Conservation (phyloP, 2,888 invertebrate species). For the Scotopteryx bipunctaria region DNA sequence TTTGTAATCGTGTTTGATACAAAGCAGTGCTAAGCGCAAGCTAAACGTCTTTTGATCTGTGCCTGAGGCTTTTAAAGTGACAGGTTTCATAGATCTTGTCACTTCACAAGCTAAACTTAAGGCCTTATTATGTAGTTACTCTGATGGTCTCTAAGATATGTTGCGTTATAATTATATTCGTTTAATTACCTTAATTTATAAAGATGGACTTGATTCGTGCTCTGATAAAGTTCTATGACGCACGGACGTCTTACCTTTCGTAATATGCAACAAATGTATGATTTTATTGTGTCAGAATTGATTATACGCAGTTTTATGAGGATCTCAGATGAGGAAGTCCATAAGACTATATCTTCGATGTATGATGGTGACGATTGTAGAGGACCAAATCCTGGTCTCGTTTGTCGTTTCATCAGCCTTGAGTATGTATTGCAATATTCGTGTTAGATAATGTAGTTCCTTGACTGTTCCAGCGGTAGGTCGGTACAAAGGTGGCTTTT, state of each 20-base stretch:
- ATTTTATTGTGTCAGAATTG: background rate
- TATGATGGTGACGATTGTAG: conserved; percentile 16
- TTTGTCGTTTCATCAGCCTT: conserved; percentile 13
- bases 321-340: background rate
- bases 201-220: background rate
- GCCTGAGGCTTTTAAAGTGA: conserved; percentile 23
- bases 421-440: conserved; percentile 25
- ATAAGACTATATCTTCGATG: background rate
- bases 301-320: background rate
- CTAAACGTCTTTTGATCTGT: conserved; percentile 7
- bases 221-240: background rate
- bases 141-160: conserved; percentile 40
- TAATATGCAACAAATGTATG: background rate
- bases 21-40: background rate
- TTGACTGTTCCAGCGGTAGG: conserved; percentile 23
- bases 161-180: conserved; percentile 30
- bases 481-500: conserved; percentile 25
- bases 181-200: conserved; percentile 8
- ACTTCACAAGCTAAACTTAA: conserved; percentile 30
- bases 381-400: conserved; percentile 23
- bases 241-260: background rate
- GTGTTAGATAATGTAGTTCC: conserved; percentile 26
- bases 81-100: conserved; percentile 13
- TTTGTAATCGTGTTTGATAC: background rate
- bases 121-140: conserved; percentile 49